phyloP scores from a whole-genome alignment of 2,797 vertebrate species.

The Trachops cirrhosus region DNA sequence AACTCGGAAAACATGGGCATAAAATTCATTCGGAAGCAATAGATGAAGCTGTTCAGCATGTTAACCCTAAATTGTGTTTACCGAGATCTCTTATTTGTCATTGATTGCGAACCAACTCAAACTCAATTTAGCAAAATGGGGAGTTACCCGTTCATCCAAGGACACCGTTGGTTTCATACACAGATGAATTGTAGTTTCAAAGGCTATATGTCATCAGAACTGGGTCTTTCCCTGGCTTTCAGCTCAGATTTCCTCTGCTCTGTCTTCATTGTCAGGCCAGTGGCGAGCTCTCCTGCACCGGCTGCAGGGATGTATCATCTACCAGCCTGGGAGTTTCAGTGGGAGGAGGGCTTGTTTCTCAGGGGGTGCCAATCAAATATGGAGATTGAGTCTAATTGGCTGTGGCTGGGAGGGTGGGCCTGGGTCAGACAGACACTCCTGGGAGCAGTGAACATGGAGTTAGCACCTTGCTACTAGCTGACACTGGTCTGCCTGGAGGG shows the following conservation, averaged over 20 bases:
- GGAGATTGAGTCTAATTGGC: neutral
- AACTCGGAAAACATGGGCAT: neutral
- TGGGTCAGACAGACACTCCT: neutral
- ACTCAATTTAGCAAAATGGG: neutral
- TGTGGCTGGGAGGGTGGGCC: neutral
- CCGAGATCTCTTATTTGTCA: constrained; percentile 8
- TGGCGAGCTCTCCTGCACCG: neutral
- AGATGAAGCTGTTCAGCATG: neutral
- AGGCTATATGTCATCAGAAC: neutral
- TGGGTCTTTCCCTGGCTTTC: neutral
- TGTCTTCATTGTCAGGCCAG: neutral
- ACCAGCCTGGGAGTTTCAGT: neutral
- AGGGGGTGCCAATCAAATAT: rapidly evolving
- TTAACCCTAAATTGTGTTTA: neutral
- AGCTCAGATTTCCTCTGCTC: neutral
- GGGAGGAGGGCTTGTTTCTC: neutral
- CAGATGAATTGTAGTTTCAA: neutral
- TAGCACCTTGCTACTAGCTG: neutral
- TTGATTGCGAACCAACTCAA: neutral
- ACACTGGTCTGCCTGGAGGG: neutral
- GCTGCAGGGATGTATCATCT: too few species aligned
- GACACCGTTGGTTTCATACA: neutral
- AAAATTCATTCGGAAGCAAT: neutral
- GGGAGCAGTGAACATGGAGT: too few species aligned
- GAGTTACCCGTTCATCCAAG: neutral